phyloP scores from a whole-genome alignment of 1,140 invertebrate species.

The Contarinia nasturtii region DNA sequence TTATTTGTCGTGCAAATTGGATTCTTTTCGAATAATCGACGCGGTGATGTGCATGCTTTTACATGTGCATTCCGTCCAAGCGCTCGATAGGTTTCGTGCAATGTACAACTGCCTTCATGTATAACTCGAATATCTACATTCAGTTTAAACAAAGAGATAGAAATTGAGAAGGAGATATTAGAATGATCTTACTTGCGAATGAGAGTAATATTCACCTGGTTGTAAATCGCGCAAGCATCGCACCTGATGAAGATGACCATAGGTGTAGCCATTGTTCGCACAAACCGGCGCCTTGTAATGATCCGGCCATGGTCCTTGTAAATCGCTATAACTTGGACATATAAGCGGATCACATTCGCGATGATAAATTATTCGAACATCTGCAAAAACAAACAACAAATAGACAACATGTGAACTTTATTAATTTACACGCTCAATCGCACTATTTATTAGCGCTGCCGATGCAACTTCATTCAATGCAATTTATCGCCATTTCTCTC shows the following conservation, averaged over 20 bases:
- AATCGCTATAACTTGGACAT: not conserved
- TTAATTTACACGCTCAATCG: too few relatives aligned
- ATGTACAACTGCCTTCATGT: constrained; percentile 1
- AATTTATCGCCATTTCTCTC: too few relatives aligned
- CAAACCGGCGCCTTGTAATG: not conserved
- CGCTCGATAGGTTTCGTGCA: not conserved
- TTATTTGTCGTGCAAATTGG: not conserved
- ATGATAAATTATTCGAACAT: not conserved
- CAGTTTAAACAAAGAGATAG: too few relatives aligned
- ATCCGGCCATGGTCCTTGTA: not conserved
- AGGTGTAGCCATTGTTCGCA: not conserved
- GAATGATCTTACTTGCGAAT: not conserved
- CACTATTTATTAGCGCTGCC: too few relatives aligned
- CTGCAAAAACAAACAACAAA: not conserved
- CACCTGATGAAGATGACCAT: constrained; percentile 1
- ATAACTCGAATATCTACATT: not conserved
- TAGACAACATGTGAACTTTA: too few relatives aligned
- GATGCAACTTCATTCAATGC: too few relatives aligned
- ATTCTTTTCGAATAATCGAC: not conserved
- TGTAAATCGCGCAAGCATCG: not conserved
- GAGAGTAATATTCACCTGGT: not conserved
- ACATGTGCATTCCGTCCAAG: not conserved
- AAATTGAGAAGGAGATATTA: not conserved
- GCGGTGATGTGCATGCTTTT: not conserved
- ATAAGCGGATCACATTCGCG: constrained; percentile 1